These are phyloP conservation scores for Archips xylosteana DNA, from an alignment of 2,888 invertebrate species.

Conservation along the genomic window DNA sequence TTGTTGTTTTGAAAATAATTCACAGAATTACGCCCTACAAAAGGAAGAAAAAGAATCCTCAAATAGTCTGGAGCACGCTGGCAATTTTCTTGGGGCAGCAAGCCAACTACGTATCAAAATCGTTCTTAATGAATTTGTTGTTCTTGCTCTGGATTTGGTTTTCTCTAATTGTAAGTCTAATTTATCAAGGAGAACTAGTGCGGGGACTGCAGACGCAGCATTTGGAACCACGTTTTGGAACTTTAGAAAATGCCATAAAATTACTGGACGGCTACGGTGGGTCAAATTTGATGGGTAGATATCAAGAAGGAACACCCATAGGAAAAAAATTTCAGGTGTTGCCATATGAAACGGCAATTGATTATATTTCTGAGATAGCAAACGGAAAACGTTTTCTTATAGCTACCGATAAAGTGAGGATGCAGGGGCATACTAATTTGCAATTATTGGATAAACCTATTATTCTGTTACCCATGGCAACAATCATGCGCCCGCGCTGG, in stretches of 20 bases:
- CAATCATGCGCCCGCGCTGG: constrained; percentile 67
- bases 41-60: not conserved
- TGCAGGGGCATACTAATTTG: constrained; percentile 48
- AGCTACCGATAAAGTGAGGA: constrained; percentile 49
- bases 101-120: constrained; percentile 55
- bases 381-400: constrained; percentile 60
- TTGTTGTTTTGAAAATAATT: constrained; percentile 16
- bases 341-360: constrained; percentile 45
- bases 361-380: constrained; percentile 51
- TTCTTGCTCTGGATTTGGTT: constrained; percentile 70
- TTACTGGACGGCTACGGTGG: constrained; percentile 61
- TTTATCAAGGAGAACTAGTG: constrained; percentile 64
- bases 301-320: constrained; percentile 54
- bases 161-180: constrained; percentile 65
- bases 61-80: constrained; percentile 47
- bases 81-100: constrained; percentile 64
- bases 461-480: constrained; percentile 50
- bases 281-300: constrained; percentile 47
- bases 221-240: constrained; percentile 57
- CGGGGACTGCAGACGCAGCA: constrained; percentile 56
- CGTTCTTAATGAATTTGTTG: constrained; percentile 56
- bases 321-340: constrained; percentile 50
- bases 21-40: constrained; percentile 46
- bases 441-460: constrained; percentile 58
- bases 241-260: constrained; percentile 56